These are phyloP conservation scores for Drosophila quasianomalipes DNA, from an alignment of 2,888 invertebrate genomes.

Conservation along the genomic window DNA sequence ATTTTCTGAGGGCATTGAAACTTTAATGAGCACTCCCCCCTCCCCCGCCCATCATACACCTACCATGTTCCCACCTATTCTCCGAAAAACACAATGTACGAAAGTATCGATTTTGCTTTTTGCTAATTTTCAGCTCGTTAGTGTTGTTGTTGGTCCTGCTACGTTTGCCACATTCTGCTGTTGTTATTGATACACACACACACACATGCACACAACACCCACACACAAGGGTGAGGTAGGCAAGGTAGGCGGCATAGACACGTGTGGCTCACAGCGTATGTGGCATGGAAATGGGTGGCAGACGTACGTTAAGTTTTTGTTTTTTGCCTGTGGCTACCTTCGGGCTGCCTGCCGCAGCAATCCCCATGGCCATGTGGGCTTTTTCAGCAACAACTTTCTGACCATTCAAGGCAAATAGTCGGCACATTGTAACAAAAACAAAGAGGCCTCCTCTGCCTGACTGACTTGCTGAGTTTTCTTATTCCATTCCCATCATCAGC, in stretches of 20 bases:
- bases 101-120: slow-evolving; percentile 66
- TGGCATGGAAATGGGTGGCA: slow-evolving; percentile 4
- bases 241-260: slow-evolving; percentile 29
- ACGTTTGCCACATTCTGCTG: slow-evolving; percentile 52
- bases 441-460: slow-evolving; percentile 51
- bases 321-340: slow-evolving; percentile 30
- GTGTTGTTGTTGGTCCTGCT: slow-evolving; percentile 40
- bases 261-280: slow-evolving; percentile 12
- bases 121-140: slow-evolving; percentile 75
- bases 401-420: slow-evolving; percentile 74
- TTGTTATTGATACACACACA: slow-evolving; percentile 55
- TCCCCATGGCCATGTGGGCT: slow-evolving; percentile 51
- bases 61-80: not conserved
- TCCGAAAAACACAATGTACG: slow-evolving; percentile 32
- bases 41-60: not conserved
- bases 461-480: slow-evolving; percentile 72
- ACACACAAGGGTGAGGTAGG: slow-evolving; percentile 37
- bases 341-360: slow-evolving; percentile 13
- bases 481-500: slow-evolving; percentile 50
- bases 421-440: slow-evolving; percentile 71
- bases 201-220: slow-evolving; percentile 26
- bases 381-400: slow-evolving; percentile 68
- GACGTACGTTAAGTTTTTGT: slow-evolving; percentile 48
- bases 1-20: slow-evolving; percentile 44
- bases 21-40: slow-evolving; percentile 57